phyloP scores from a whole-genome alignment of 2,797 vertebrate species.

The Poeciliopsis turneri region DNA sequence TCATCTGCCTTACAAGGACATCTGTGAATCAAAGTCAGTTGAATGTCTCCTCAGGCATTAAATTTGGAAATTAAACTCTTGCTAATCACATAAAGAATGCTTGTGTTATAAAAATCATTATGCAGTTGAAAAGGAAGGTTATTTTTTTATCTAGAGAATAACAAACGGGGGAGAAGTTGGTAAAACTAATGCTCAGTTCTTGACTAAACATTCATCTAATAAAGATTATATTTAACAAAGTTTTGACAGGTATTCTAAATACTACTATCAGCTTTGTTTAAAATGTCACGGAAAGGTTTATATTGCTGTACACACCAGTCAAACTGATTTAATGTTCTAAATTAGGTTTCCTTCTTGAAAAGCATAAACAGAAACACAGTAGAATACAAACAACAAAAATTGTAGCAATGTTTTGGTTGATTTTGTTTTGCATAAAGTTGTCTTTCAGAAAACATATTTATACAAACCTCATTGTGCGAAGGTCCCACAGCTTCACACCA shows the following conservation, averaged over 20 bases:
- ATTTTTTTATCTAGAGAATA: slow-evolving; percentile 16
- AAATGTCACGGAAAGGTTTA: neutral
- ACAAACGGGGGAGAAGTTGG: slow-evolving; percentile 1
- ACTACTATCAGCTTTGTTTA: neutral
- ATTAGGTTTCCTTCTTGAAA: neutral
- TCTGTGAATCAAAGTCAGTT: slow-evolving; percentile 32
- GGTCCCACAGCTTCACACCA: slow-evolving; percentile 90
- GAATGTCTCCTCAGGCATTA: slow-evolving; percentile 29
- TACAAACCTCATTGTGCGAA: slow-evolving; percentile 87
- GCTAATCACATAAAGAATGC: slow-evolving; percentile 41
- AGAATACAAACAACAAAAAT: neutral
- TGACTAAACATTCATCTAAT: slow-evolving; percentile 1
- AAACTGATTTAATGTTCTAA: neutral
- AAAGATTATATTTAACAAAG: neutral
- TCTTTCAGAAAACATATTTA: neutral
- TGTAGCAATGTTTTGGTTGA: too few species aligned
- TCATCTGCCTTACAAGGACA: slow-evolving; percentile 55
- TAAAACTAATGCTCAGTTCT: neutral
- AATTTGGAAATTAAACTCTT: slow-evolving; percentile 45
- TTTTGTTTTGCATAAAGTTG: neutral
- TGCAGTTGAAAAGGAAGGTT: slow-evolving; percentile 22
- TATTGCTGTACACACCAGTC: neutral
- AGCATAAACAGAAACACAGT: neutral
- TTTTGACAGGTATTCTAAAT: neutral
- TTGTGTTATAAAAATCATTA: slow-evolving; percentile 29